Evolutionary conservation across 2,113 vertebrate genomes (phyloP).

Genomic region (Vulpes ferrilata): DNA sequence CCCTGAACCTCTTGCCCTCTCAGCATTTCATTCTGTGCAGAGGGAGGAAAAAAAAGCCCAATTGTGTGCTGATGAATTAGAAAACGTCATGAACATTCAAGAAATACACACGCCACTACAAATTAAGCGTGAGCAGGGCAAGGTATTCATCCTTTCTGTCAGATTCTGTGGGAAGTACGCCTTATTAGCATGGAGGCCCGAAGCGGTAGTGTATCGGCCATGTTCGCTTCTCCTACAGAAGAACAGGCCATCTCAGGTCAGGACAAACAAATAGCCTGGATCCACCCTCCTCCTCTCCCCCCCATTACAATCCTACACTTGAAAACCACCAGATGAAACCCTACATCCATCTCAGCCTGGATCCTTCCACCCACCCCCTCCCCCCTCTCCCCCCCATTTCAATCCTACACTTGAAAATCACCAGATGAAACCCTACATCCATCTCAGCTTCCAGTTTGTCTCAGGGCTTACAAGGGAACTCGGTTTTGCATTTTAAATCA

Average conservation of each 20-base stretch:
- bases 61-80: slow-evolving; percentile 87
- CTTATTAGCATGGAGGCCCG: slow-evolving; percentile 88
- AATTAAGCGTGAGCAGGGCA: slow-evolving; percentile 89
- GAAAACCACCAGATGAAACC: slow-evolving; percentile 84
- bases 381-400: slow-evolving; percentile 47
- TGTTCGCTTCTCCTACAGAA: slow-evolving; percentile 79
- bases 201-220: slow-evolving; percentile 82
- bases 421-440: slow-evolving; percentile 82
- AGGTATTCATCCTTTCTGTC: slow-evolving; percentile 90
- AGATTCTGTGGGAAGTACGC: slow-evolving; percentile 89
- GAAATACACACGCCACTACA: slow-evolving; percentile 91
- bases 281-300: neutral
- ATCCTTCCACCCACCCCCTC: too few species aligned
- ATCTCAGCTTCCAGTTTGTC: slow-evolving; percentile 69
- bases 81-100: slow-evolving; percentile 88
- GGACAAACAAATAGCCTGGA: slow-evolving; percentile 74
- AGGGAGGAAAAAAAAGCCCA: slow-evolving; percentile 74
- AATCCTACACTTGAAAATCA: slow-evolving; percentile 84
- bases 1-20: slow-evolving; percentile 82
- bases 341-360: slow-evolving; percentile 69
- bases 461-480: slow-evolving; percentile 76
- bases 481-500: slow-evolving; percentile 87
- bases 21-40: slow-evolving; percentile 79
- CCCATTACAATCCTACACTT: slow-evolving; percentile 79
- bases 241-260: slow-evolving; percentile 76